Evolutionary conservation across 2,797 vertebrate species (phyloP).

Genomic region (Peromyscus melanophrys): DNA sequence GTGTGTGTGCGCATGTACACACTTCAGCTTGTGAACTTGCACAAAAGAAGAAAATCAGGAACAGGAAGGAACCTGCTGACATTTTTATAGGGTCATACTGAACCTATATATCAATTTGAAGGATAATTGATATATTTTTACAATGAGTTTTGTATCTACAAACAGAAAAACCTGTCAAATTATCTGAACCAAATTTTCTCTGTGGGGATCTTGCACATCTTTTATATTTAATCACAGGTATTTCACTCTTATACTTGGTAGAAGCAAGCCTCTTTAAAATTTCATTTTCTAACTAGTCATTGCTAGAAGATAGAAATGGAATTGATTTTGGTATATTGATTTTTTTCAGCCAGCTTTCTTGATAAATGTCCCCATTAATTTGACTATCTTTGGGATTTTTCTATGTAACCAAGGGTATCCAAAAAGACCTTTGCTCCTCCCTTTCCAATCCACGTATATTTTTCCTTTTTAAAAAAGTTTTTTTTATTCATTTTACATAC

Average conservation of each 20-base stretch:
- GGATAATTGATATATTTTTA: conserved; percentile 46
- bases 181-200: conserved; percentile 51
- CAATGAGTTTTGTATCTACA: conserved; percentile 40
- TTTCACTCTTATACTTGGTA: conserved; percentile 32
- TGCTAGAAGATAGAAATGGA: conserved; percentile 51
- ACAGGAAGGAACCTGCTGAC: neutral
- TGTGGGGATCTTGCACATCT: neutral
- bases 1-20: neutral
- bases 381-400: conserved; percentile 41
- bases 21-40: neutral
- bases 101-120: neutral
- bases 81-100: conserved; percentile 46
- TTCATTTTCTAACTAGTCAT: conserved; percentile 63
- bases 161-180: conserved; percentile 53
- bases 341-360: conserved; percentile 29
- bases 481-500: no score
- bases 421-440: neutral
- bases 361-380: conserved; percentile 56
- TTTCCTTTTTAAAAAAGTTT: neutral
- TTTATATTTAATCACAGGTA: conserved; percentile 60
- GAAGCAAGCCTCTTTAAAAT: conserved; percentile 49
- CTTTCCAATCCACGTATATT: neutral
- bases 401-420: neutral
- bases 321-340: conserved; percentile 50
- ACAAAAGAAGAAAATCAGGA: conserved; percentile 5